A percentile compares a stretch with the other conserved stretches of the same genome.
phyloP scores from a whole-genome alignment of 2,797 vertebrate genomes.

The Pogoniulus pusillus region DNA sequence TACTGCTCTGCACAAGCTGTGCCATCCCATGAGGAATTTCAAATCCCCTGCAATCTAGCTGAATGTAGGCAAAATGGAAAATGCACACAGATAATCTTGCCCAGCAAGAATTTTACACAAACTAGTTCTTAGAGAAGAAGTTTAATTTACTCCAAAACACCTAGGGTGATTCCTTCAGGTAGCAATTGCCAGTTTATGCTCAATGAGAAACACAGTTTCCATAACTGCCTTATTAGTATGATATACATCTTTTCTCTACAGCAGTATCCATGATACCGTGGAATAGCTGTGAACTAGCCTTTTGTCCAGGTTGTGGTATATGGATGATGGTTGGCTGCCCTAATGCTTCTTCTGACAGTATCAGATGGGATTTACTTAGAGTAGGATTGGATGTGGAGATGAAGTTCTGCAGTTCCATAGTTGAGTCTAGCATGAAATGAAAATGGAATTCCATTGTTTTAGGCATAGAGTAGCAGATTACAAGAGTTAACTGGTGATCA shows the following conservation, averaged over 20 bases:
- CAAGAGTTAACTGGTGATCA: not conserved
- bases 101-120: not conserved
- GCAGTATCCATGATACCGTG: not conserved
- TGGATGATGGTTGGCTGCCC: not conserved
- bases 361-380: not conserved
- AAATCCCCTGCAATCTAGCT: not conserved
- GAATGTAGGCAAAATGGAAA: conserved; percentile 6
- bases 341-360: not conserved
- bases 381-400: not conserved
- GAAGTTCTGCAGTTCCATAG: not conserved
- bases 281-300: not conserved
- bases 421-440: not conserved
- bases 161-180: not conserved
- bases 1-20: not conserved
- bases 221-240: not conserved
- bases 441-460: not conserved
- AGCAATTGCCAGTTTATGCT: not conserved
- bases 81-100: not conserved
- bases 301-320: not conserved
- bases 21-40: conserved; percentile 28
- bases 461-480: not conserved
- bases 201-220: not conserved
- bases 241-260: not conserved
- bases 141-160: conserved; percentile 6
- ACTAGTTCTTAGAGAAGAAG: not conserved